phyloP scores from a whole-genome alignment of 2,888 invertebrate species.

The Griposia aprilina region DNA sequence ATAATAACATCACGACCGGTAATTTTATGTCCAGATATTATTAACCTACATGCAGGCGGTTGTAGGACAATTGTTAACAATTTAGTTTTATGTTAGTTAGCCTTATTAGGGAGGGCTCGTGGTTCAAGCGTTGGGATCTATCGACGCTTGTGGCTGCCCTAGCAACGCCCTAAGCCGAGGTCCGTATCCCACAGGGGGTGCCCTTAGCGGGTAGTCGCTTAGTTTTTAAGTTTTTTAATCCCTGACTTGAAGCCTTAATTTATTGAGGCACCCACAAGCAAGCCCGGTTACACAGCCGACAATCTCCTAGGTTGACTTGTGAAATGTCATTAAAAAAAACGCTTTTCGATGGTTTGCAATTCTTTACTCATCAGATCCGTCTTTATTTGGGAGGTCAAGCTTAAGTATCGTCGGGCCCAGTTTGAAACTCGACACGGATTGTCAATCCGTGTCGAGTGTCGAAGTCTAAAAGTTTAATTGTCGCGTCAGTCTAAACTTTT shows the following conservation, averaged over 20 bases:
- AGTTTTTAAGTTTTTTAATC: too few species aligned
- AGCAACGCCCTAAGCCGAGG: too few species aligned
- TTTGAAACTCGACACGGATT: background rate
- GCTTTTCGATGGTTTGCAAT: background rate
- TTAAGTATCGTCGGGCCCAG: too few species aligned
- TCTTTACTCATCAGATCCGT: background rate
- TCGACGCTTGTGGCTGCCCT: background rate
- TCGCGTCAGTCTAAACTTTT: too few species aligned
- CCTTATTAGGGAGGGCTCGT: constrained; percentile 35
- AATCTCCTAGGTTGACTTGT: too few species aligned
- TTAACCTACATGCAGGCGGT: constrained; percentile 49
- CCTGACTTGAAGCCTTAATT: too few species aligned
- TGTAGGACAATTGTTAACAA: constrained; percentile 53
- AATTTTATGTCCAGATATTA: constrained; percentile 58
- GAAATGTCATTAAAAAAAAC: too few species aligned
- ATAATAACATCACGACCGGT: constrained; percentile 62
- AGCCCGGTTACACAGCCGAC: too few species aligned
- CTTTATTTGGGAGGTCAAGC: background rate
- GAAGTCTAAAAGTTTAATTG: background rate
- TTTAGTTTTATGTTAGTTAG: constrained; percentile 43
- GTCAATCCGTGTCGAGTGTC: too few species aligned
- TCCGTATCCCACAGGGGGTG: too few species aligned
- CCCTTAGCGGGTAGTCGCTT: too few species aligned
- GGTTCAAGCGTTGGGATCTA: constrained; percentile 16
- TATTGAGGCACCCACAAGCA: too few species aligned